A percentile compares a stretch with the other conserved stretches of the same genome.
Conservation (phyloP, 2,797 vertebrate genomes). For the Sebastes trivittatus region DNA sequence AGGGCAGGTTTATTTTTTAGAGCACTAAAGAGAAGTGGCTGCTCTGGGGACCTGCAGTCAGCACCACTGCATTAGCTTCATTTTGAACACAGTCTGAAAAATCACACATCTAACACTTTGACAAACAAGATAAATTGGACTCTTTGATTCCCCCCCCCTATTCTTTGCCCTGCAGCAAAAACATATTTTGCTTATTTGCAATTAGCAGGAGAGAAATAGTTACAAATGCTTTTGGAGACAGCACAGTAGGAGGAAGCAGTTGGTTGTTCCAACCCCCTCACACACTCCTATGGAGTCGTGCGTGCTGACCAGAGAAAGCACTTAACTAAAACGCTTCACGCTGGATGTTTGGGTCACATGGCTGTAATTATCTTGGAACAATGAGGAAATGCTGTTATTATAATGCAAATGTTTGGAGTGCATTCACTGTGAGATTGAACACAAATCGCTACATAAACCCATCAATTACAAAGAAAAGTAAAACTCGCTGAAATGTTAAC, state of each 20-base stretch:
- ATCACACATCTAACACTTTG: background rate
- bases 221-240: background rate
- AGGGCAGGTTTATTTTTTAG: background rate
- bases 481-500: conserved; percentile 12
- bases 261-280: background rate
- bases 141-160: background rate
- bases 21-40: background rate
- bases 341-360: conserved; percentile 18
- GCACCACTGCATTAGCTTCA: conserved; percentile 13
- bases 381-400: conserved; percentile 48
- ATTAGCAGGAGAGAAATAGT: background rate
- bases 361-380: conserved; percentile 43
- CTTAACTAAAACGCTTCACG: background rate
- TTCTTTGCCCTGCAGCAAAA: conserved; percentile 7
- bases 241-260: background rate
- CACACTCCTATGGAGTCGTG: background rate
- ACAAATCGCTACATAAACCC: background rate
- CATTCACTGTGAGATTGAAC: conserved; percentile 9
- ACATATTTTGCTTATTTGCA: background rate
- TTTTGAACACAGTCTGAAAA: conserved; percentile 9
- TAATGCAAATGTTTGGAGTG: conserved; percentile 42
- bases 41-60: conserved; percentile 29
- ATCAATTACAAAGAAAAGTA: conserved; percentile 14
- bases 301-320: conserved; percentile 12
- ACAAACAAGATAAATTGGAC: conserved; percentile 26